Evolutionary conservation across 2,888 invertebrate species (phyloP).

Genomic region (Chalcis sispes): DNA sequence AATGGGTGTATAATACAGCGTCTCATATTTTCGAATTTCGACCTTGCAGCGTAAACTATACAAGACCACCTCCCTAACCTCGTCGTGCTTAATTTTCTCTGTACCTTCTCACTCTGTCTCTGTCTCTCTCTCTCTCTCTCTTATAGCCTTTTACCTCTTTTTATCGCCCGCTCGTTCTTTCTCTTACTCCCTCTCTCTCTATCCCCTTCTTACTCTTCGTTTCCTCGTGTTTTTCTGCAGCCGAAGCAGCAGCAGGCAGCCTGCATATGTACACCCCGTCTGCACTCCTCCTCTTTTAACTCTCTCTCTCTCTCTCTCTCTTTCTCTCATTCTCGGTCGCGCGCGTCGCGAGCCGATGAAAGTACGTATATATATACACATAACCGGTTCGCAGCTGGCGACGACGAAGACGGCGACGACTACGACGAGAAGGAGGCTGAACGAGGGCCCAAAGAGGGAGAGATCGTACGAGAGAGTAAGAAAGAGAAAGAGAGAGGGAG

Average conservation of each 20-base stretch:
- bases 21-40: too few species aligned
- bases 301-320: too few species aligned
- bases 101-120: constrained; percentile 42
- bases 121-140: constrained; percentile 11
- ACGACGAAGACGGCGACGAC: constrained; percentile 60
- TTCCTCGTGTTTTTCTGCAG: neutral
- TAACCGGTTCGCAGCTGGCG: constrained; percentile 75
- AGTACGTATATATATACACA: constrained; percentile 27
- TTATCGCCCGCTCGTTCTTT: constrained; percentile 17
- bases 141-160: constrained; percentile 9
- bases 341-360: constrained; percentile 26
- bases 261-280: neutral
- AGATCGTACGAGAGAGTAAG: constrained; percentile 54
- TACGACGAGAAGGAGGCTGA: constrained; percentile 54
- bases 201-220: constrained; percentile 9
- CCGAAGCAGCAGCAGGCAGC: neutral
- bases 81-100: constrained; percentile 1
- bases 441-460: too few species aligned
- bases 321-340: constrained; percentile 5
- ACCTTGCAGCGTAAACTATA: too few species aligned
- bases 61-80: too few species aligned
- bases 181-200: constrained; percentile 46
- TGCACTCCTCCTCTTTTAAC: neutral
- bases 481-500: constrained; percentile 54
- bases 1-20: too few species aligned